phyloP scores from a whole-genome alignment of 2,888 invertebrate genomes.

The Tinea trinotella region DNA sequence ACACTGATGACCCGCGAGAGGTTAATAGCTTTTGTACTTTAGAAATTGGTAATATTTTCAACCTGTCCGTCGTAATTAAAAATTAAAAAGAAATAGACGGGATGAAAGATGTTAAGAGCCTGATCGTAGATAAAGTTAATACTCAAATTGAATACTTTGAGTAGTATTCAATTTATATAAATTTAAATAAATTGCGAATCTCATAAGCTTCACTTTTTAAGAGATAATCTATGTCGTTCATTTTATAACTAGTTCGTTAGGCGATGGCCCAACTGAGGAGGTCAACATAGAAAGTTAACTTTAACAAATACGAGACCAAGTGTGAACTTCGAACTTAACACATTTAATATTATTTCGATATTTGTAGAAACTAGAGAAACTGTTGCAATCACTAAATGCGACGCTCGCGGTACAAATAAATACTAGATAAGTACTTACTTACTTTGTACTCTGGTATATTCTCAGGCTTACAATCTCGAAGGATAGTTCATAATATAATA shows the following conservation, averaged over 20 bases:
- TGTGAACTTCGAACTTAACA: constrained; percentile 19
- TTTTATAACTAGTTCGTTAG: constrained; percentile 19
- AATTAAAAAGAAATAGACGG: neutral
- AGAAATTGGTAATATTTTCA: neutral
- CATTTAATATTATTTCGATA: constrained; percentile 16
- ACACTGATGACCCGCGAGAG: constrained; percentile 1
- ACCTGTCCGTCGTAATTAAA: constrained; percentile 1
- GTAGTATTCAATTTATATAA: neutral
- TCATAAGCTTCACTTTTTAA: constrained; percentile 3
- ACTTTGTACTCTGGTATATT: too few species aligned
- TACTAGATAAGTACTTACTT: neutral
- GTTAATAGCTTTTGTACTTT: neutral
- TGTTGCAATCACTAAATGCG: constrained; percentile 1
- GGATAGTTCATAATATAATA: too few species aligned
- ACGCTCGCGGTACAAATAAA: constrained; percentile 1
- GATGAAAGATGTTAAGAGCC: neutral
- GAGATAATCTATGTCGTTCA: constrained; percentile 13
- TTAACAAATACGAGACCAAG: constrained; percentile 19
- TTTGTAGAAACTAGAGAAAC: constrained; percentile 13
- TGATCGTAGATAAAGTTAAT: neutral
- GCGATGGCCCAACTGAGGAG: constrained; percentile 15
- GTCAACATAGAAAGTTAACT: constrained; percentile 19
- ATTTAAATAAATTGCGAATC: neutral
- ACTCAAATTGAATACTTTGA: constrained; percentile 2
- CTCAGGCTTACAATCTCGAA: too few species aligned